A percentile compares a stretch with the other conserved stretches of the same genome.
Conservation (phyloP, 2,113 vertebrate genomes). For the Brachyhypopomus gauderio region DNA sequence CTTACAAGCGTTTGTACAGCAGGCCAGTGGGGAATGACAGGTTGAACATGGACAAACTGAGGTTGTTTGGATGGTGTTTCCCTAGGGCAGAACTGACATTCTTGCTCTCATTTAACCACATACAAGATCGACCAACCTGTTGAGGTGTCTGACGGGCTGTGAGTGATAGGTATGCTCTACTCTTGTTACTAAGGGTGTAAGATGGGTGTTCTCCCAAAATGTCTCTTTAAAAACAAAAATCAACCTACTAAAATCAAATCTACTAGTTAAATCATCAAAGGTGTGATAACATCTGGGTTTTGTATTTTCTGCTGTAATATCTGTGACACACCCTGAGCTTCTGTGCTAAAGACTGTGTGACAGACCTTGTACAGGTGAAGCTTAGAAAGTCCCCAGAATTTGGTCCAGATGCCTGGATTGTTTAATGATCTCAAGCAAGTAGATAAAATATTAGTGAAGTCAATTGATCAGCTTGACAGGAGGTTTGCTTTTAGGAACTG, state of each 20-base stretch:
- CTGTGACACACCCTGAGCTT: neutral
- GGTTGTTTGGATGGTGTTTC: neutral
- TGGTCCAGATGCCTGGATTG: too few relatives aligned
- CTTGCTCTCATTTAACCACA: neutral
- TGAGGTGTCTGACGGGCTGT: neutral
- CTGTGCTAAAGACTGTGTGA: too few relatives aligned
- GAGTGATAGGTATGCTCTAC: neutral
- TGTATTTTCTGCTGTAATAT: neutral
- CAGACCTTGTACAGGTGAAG: too few relatives aligned
- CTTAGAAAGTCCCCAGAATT: too few relatives aligned
- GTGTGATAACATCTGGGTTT: neutral
- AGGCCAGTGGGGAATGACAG: neutral
- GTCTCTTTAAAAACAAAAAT: neutral
- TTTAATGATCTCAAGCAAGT: too few relatives aligned
- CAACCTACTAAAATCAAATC: neutral
- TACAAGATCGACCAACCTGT: slow-evolving; percentile 6
- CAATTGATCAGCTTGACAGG: too few relatives aligned
- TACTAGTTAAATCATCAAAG: neutral
- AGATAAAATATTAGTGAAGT: too few relatives aligned
- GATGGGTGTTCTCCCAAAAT: neutral
- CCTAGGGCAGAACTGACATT: slow-evolving; percentile 11
- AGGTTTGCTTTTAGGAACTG: neutral
- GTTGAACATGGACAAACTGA: neutral
- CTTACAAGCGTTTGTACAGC: too few relatives aligned
- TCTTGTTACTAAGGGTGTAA: neutral